Percentiles rank a stretch among this genome's conserved stretches.
phyloP scores from a whole-genome alignment of 2,888 invertebrate species.

The Phaonia tiefii region DNA sequence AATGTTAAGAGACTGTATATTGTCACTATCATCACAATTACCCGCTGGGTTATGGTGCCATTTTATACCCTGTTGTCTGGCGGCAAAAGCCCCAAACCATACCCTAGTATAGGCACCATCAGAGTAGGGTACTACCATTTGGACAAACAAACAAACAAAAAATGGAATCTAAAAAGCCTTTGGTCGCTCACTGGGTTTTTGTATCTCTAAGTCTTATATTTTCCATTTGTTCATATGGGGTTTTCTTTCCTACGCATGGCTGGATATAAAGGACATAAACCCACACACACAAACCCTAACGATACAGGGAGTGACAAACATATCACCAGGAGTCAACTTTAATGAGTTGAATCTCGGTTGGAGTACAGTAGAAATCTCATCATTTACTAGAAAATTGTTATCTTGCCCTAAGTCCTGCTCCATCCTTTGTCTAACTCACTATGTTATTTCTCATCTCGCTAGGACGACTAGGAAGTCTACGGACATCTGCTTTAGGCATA shows the following conservation, averaged over 20 bases:
- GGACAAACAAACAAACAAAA: not conserved
- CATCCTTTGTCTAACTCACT: not conserved
- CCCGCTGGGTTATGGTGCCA: not conserved
- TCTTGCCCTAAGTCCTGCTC: not conserved
- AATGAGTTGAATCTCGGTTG: constrained; percentile 16
- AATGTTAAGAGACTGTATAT: not conserved
- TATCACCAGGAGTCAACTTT: constrained; percentile 22
- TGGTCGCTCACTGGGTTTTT: not conserved
- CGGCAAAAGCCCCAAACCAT: not conserved
- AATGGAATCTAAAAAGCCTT: not conserved
- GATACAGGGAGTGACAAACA: not conserved
- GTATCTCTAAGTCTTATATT: not conserved
- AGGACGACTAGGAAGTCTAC: not conserved
- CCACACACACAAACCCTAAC: not conserved
- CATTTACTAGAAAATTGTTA: not conserved
- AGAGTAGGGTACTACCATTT: not conserved
- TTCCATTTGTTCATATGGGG: not conserved
- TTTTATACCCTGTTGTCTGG: no score
- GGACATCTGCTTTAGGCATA: not conserved
- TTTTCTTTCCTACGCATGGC: not conserved
- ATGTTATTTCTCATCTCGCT: not conserved
- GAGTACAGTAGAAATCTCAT: not conserved
- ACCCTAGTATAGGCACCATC: not conserved
- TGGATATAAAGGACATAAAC: not conserved
- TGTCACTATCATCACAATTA: not conserved